A percentile compares a stretch with the other conserved stretches of the same genome.
Evolutionary conservation across 2,113 vertebrate genomes (phyloP).

Genomic region (Canis aureus): DNA sequence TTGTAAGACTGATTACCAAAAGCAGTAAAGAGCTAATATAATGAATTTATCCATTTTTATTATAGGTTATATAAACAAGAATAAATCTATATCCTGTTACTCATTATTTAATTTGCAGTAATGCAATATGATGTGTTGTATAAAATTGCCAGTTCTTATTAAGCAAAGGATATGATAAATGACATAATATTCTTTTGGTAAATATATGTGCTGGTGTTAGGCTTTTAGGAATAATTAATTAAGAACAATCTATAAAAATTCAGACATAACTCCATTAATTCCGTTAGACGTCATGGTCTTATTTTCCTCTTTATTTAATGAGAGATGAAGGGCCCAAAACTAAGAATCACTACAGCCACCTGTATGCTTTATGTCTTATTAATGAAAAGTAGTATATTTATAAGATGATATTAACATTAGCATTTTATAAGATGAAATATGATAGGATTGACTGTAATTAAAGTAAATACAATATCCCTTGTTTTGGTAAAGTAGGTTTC

Average conservation of each 20-base stretch:
- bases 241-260: neutral
- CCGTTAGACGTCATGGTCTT: neutral
- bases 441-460: no score
- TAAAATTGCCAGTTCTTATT: neutral
- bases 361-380: neutral
- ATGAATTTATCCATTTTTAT: slow-evolving; percentile 22
- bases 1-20: neutral
- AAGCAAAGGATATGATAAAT: neutral
- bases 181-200: neutral
- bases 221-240: neutral
- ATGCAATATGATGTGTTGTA: neutral
- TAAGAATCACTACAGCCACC: neutral
- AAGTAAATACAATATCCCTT: neutral
- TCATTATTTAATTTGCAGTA: neutral
- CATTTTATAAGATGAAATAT: neutral
- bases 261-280: neutral
- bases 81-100: neutral
- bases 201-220: neutral
- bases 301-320: neutral
- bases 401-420: neutral
- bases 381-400: neutral
- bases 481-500: neutral
- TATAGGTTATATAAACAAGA: neutral
- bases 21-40: neutral
- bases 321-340: neutral